phyloP scores from a whole-genome alignment of 1,140 invertebrate species.

The Formica exsecta region DNA sequence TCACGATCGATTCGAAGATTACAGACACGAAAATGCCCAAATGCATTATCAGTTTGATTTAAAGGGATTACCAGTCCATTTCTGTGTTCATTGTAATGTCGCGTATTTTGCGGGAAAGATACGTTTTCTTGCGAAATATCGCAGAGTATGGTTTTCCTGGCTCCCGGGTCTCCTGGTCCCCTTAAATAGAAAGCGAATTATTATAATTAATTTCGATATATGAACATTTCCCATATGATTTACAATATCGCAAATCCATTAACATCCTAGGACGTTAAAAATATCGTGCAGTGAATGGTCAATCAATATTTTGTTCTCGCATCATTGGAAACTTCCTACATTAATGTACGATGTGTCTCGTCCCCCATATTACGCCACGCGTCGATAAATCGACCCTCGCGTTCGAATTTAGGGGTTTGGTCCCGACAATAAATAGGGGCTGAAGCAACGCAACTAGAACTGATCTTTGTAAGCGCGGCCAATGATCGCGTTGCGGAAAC shows the following conservation, averaged over 20 bases:
- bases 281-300: conserved; percentile 21
- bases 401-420: conserved; percentile 70
- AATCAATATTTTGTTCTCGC: conserved; percentile 49
- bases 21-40: background rate
- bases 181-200: background rate
- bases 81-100: conserved; percentile 11
- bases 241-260: conserved; percentile 43
- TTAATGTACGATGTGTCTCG: conserved; percentile 47
- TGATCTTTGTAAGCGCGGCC: conserved; percentile 60
- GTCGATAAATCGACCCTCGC: conserved; percentile 65
- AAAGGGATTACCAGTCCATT: conserved; percentile 18
- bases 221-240: background rate
- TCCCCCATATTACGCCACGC: conserved; percentile 40
- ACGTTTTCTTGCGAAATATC: conserved; percentile 1
- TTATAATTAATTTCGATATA: conserved; percentile 51
- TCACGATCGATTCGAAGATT: background rate
- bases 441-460: conserved; percentile 29
- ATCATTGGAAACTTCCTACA: conserved; percentile 64
- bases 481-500: conserved; percentile 45
- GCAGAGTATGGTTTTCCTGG: too few relatives aligned
- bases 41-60: conserved; percentile 31
- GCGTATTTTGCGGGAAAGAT: background rate
- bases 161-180: too few relatives aligned
- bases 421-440: conserved; percentile 53
- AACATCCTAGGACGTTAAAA: conserved; percentile 9